Conservation (phyloP, 2,888 invertebrate genomes). For the Drosophila emarginata region DNA sequence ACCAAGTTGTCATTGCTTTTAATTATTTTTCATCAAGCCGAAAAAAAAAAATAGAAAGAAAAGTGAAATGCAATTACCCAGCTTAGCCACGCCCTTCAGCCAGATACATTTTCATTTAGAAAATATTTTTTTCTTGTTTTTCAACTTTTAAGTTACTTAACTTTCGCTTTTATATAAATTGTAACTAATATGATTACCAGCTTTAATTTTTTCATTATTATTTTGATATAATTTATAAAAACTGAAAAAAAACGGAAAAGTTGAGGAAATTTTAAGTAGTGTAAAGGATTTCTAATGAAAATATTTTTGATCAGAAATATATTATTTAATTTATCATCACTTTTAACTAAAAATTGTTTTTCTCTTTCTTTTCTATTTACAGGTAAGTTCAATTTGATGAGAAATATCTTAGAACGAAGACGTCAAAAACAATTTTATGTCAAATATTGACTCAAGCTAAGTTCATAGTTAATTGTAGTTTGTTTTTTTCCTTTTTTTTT, state of each 20-base stretch:
- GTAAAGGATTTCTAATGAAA: background rate
- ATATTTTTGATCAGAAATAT: too few relatives aligned
- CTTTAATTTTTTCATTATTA: background rate
- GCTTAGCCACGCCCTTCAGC: constrained; percentile 4
- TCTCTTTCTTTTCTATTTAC: constrained; percentile 17
- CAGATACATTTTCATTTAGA: background rate
- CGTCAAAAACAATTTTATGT: background rate
- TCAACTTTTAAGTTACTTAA: constrained; percentile 11
- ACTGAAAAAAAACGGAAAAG: background rate
- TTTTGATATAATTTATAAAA: background rate
- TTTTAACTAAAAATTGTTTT: background rate
- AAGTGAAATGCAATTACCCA: constrained; percentile 13
- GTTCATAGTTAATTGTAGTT: constrained; percentile 1
- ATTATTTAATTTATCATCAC: background rate
- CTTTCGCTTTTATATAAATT: background rate
- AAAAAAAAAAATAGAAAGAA: constrained; percentile 19
- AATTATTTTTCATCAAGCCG: constrained; percentile 65
- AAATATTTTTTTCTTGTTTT: background rate
- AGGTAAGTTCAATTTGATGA: constrained; percentile 34
- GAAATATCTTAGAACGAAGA: background rate
- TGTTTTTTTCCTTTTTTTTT: constrained; percentile 29
- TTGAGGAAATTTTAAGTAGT: too few relatives aligned
- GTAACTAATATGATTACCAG: background rate
- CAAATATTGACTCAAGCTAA: constrained; percentile 23
- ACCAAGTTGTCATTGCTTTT: constrained; percentile 71